A percentile compares a stretch with the other conserved stretches of the same genome.
Conservation (phyloP, 2,797 vertebrate species). For the Coendou prehensilis region DNA sequence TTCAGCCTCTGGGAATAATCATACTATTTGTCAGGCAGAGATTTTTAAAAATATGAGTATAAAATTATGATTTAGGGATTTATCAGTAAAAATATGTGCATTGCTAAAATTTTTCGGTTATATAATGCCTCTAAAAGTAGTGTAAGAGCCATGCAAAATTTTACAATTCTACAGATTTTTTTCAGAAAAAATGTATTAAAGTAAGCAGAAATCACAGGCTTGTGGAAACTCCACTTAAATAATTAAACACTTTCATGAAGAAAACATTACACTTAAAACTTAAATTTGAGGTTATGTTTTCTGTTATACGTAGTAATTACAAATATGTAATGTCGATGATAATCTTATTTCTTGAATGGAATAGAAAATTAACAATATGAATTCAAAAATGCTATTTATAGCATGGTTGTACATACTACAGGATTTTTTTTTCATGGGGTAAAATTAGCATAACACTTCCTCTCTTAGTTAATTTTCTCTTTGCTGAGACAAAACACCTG, state of each 20-base stretch:
- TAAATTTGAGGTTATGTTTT: not conserved
- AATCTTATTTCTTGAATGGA: not conserved
- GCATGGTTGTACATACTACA: rapidly evolving
- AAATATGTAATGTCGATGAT: not conserved
- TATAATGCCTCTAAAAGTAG: not conserved
- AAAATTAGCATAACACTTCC: not conserved
- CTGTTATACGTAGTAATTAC: not conserved
- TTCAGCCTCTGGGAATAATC: not conserved
- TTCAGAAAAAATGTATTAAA: not conserved
- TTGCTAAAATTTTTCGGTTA: not conserved
- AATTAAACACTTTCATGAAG: not conserved
- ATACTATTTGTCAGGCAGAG: not conserved
- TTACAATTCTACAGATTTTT: not conserved
- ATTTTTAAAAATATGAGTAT: not conserved
- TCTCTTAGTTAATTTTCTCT: too few relatives aligned
- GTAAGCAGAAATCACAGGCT: not conserved
- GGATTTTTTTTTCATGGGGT: not conserved
- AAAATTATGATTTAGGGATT: not conserved
- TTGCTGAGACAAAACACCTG: too few relatives aligned
- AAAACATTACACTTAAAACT: not conserved
- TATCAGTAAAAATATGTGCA: not conserved
- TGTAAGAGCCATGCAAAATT: not conserved
- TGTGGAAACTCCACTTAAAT: not conserved
- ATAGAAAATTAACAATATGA: not conserved
- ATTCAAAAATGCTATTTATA: not conserved